These are phyloP conservation scores for Leptinotarsa texana DNA, from an alignment of 1,140 invertebrate genomes.

Conservation along the genomic window DNA sequence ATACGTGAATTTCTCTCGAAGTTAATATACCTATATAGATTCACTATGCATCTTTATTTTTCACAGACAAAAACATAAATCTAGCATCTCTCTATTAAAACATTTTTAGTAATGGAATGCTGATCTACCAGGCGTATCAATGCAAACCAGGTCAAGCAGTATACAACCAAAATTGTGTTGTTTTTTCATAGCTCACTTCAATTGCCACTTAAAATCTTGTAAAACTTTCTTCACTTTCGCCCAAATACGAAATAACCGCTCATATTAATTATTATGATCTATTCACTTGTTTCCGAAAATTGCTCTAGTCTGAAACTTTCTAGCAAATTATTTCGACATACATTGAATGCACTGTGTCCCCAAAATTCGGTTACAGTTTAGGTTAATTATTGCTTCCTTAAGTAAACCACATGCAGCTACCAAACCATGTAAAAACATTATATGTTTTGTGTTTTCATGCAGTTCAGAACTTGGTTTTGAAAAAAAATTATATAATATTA, in stretches of 20 bases:
- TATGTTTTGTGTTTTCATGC: no score
- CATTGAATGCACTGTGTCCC: background rate
- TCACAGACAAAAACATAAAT: no score
- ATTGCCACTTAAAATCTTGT: background rate
- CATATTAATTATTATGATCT: background rate
- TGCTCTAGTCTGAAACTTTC: background rate
- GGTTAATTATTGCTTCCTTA: background rate
- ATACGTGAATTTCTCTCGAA: no score
- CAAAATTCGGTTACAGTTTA: background rate
- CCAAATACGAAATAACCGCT: constrained; percentile 3
- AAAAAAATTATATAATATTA: no score
- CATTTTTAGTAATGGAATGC: no score
- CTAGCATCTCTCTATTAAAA: no score
- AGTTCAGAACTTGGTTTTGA: no score
- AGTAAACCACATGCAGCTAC: background rate
- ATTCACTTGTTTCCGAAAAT: background rate
- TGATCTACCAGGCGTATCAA: background rate
- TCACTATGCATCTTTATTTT: no score
- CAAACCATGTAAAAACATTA: background rate
- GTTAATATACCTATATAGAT: no score
- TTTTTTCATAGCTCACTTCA: constrained; percentile 2
- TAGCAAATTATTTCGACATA: background rate
- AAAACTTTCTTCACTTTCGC: constrained; percentile 19
- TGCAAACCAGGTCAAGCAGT: constrained; percentile 12
- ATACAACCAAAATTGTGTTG: background rate